A percentile compares a stretch with the other conserved stretches of the same genome.
These are phyloP conservation scores for Drosophila lowei DNA, from an alignment of 1,140 invertebrate species.

Conservation along the genomic window DNA sequence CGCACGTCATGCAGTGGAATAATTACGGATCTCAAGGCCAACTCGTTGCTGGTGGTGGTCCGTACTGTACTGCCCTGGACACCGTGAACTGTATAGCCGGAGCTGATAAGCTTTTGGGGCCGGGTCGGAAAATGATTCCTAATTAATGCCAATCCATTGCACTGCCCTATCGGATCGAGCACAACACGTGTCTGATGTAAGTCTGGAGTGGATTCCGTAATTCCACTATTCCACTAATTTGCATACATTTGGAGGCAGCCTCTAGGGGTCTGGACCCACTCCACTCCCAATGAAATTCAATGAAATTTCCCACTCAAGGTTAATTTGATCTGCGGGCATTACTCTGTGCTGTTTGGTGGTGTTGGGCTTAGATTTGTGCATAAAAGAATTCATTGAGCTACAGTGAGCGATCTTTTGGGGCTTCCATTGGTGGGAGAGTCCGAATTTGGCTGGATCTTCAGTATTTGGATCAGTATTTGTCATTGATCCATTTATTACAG, in stretches of 20 bases:
- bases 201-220: conserved; percentile 20
- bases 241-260: conserved; percentile 12
- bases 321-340: conserved; percentile 50
- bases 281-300: conserved; percentile 26
- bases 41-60: neutral
- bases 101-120: conserved; percentile 37
- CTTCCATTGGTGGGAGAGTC: too few species aligned
- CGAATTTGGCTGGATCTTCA: too few species aligned
- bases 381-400: too few species aligned
- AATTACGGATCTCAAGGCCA: conserved; percentile 33
- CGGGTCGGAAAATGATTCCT: conserved; percentile 3
- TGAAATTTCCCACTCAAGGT: conserved; percentile 59
- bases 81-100: conserved; percentile 5
- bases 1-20: conserved; percentile 41
- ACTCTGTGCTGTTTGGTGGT: neutral
- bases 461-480: too few species aligned
- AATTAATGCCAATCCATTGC: conserved; percentile 44
- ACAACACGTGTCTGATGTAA: conserved; percentile 49
- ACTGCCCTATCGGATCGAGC: conserved; percentile 38
- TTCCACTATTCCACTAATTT: conserved; percentile 2
- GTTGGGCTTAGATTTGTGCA: too few species aligned
- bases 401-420: conserved; percentile 11
- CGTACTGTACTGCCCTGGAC: too few species aligned
- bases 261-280: conserved; percentile 2
- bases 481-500: too few species aligned